Base-by-base conservation (phyloP, 2,113 vertebrate species). In the Amphilophus citrinellus region DNA sequence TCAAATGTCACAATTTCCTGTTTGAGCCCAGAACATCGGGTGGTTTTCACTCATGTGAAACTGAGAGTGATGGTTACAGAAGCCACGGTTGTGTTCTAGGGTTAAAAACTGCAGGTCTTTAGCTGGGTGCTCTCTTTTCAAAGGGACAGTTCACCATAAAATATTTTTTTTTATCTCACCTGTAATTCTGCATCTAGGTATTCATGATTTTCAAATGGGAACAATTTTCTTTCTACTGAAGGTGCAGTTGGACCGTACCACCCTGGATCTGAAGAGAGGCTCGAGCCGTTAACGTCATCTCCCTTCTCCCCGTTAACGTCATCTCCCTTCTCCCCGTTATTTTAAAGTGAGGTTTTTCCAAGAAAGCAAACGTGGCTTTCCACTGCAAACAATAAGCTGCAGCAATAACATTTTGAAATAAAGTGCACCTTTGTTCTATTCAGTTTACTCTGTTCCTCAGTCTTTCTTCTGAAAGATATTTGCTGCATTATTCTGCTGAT, bases 1-100 rank as follows among this genome's bases (percentile, higher is more conserved):
- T 76, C 32, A 73, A 14, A 6, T 76, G 44, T 76, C 80, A 76
- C 80, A 37, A 47, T 80, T 60, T 61, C 56, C 59, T 76, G 59
- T 30, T 37, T 35, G 6, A 35, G 18, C 53, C 35, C 35, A 35
- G 35, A 35, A 35, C 6, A 35, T 35, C 35, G 35, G 7, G 6
- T 35, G 35, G 35, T 35, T 35, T 7, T 35, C 35, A 7, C 35
- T 7, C 35, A 7, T 7, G 35, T 35, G 35, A 35, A 35, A 35
- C 35, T 35, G 35, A 35, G 35, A 35, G 35, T 35, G 35, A 35
- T 35, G 35, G 35, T 35, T 35, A 7, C 32, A 35, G 6, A 35
- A 35, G 5, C 6, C 32, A 35, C 4, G 30, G 32, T 35, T 35
- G 35, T 35, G 6, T 35, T 35, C 35, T 35, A 7, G 35, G 35